Base-by-base conservation (phyloP, 2,888 invertebrate species). In the Entomobrya multifasciata region DNA sequence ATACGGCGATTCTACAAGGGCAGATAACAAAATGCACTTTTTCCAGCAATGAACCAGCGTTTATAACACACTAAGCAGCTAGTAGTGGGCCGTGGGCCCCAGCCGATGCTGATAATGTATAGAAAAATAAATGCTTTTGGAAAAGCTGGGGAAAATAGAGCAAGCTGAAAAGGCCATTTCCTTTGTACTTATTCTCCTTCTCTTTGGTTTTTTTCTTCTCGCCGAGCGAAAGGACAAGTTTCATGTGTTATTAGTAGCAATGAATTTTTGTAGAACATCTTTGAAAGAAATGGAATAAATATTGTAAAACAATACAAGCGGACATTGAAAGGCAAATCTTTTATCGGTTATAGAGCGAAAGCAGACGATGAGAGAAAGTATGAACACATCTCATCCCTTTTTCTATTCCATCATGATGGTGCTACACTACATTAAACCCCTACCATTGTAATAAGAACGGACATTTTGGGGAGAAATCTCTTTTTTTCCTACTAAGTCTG, bases 351-450 rank as follows among this genome's bases (percentile, higher is more conserved):
- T 76, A 22, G 52, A 55, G 20, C 52, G 25, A 20, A 72, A 36
- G 36, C 36, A 36, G 4, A 76, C 47, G 52, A 49, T 4, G 36
- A 76, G 55, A 67, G 49, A 17, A 76, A 62, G 36, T 72, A 72
- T 55, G 72, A 72, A 52, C 49, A 72, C 82, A 82, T 57, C 83
- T 76, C 77, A 77, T 77, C 44, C 78, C n/a, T 55, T 84, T 76
- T 78, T 70, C 83, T 60, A 70, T 84, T 84, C 62, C 67, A 72
- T 84, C 84, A 70, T 78, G 84, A 78, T 77, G 52, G 70, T 79
- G 72, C 79, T 85, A 60, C 85, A 85, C 30, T 72, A 85, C 85
- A 85, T 85, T 85, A 79, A 85, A 79, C 79, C 85, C 22, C 52
- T 47, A 41, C 78, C 79, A 62, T 72, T 72, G 49, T 85, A 85